Evolutionary conservation across 2,888 invertebrate species (phyloP), one percentile per base, ranked within the genome.

Genomic region (Onthophagus sagittarius): DNA sequence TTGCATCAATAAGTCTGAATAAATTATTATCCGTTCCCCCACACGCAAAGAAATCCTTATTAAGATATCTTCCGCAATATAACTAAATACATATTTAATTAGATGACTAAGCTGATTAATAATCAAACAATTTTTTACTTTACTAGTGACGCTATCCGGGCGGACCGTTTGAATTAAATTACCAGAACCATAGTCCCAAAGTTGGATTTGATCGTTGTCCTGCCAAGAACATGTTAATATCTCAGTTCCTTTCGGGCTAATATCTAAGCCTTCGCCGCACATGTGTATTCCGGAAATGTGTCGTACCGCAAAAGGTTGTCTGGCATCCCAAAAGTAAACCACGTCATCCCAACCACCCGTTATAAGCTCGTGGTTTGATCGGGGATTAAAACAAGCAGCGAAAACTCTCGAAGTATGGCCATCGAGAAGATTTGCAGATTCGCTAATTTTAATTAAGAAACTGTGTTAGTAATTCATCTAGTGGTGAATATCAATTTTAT

Each of bases 261-360:
- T 90, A 79, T 91, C 90, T 33, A 92, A 80, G 0, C 91, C 91
- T 81, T 92, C 91, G 0, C 92, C 92, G 78, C 90, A 90, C 73
- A 92, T 88, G 77, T 90, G 90, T 15, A 90, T 86, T 0, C 90
- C 91, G 0, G 85, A 82, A 76, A 92, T 87, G 78, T 88, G 85
- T 62, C 89, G 85, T 0, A 89, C 85, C 0, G 91, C 88, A 77
- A 87, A 88, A 0, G 91, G 90, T 79, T 90, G 89, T 73, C 92
- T 85, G 69, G 89, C 87, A 81, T 92, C 92, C 91, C 92, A 92
- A 80, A 90, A 91, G 79, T 90, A 88, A 0, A 92, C 87, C 0
- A 87, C 86, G 79, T 90, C 86, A 78, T 92, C 91, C 91, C 91
- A 91, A 6, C 92, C 91, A 0, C 90, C 91, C 0, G 91, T 90